Evolutionary conservation across 2,888 invertebrate genomes (phyloP).

Genomic region (Hydrotaea diabolus): DNA sequence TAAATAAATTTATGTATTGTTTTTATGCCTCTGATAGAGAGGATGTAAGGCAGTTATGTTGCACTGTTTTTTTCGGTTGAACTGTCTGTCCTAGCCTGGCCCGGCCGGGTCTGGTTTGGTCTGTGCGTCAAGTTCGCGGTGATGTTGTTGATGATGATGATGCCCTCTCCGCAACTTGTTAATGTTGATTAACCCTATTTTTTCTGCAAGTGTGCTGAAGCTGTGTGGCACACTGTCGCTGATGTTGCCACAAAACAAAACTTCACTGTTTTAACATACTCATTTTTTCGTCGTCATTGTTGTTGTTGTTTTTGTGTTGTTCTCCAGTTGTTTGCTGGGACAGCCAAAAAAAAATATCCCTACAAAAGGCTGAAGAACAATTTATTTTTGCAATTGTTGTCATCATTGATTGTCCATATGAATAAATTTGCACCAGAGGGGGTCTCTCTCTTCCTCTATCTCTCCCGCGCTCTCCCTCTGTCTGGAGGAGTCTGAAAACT

Average conservation of each 20-base stretch:
- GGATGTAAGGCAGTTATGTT: neutral
- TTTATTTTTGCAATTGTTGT: conserved; percentile 76
- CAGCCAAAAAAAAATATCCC: too few relatives aligned
- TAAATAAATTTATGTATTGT: conserved; percentile 58
- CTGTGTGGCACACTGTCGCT: neutral
- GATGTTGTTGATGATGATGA: too few relatives aligned
- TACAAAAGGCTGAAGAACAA: conserved; percentile 56
- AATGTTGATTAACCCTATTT: conserved; percentile 56
- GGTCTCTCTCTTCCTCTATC: conserved; percentile 70
- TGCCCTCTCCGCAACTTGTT: conserved; percentile 30
- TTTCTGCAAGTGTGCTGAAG: neutral
- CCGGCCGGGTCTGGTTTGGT: neutral
- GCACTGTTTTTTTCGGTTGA: neutral
- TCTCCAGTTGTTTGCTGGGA: neutral
- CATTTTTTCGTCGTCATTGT: too few relatives aligned
- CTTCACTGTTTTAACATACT: conserved; percentile 48
- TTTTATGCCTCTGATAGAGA: conserved; percentile 48
- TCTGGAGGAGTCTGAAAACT: too few relatives aligned
- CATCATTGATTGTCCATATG: conserved; percentile 80
- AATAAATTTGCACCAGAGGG: conserved; percentile 79
- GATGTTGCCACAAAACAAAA: conserved; percentile 20
- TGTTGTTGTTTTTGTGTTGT: too few relatives aligned
- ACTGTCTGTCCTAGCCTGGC: neutral
- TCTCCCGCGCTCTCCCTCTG: conserved; percentile 10
- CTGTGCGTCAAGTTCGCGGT: neutral